A percentile compares a stretch with the other conserved stretches of the same genome.
These are phyloP conservation scores for Rhopalosiphum maidis DNA, from an alignment of 1,140 invertebrate species.

Conservation along the genomic window DNA sequence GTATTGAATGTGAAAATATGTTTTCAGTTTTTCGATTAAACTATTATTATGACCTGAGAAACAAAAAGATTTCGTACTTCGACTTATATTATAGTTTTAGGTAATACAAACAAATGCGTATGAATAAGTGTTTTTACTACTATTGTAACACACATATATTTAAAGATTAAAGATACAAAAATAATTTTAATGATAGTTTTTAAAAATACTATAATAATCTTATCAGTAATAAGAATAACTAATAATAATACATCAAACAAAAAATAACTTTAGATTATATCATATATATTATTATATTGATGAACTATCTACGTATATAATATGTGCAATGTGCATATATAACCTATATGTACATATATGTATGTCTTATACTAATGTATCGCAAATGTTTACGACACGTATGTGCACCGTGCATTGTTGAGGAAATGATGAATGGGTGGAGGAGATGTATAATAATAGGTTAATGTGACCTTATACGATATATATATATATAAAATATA, in stretches of 20 bases:
- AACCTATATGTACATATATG: background rate
- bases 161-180: background rate
- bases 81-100: background rate
- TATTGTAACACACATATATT: too few relatives aligned
- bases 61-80: background rate
- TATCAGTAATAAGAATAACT: too few relatives aligned
- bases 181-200: background rate
- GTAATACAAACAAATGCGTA: background rate
- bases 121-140: too few relatives aligned
- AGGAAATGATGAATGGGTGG: background rate
- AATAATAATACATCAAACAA: too few relatives aligned
- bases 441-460: background rate
- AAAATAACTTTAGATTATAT: too few relatives aligned
- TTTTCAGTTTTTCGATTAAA: too few relatives aligned
- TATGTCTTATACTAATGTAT: background rate
- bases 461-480: background rate
- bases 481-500: background rate
- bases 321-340: background rate
- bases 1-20: background rate
- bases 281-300: background rate
- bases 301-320: background rate
- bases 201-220: too few relatives aligned
- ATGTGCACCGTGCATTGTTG: background rate
- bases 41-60: too few relatives aligned
- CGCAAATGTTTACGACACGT: background rate